Conservation (phyloP, 2,888 invertebrate genomes). For the Parasteatoda lunata region DNA sequence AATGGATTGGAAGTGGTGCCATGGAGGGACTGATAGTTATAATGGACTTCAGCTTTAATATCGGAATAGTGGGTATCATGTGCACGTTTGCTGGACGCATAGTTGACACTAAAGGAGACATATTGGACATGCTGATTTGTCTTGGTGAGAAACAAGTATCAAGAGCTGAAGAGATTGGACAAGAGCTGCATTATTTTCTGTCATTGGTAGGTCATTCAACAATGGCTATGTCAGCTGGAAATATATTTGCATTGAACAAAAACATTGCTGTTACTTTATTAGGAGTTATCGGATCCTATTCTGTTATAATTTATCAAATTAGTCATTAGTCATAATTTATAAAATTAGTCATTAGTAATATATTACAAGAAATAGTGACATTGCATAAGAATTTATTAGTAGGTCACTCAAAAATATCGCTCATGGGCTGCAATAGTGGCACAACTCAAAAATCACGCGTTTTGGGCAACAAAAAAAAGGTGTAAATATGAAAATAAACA, state of each 20-base stretch:
- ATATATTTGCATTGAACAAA: constrained; percentile 39
- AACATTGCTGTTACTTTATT: constrained; percentile 28
- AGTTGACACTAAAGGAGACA: constrained; percentile 5
- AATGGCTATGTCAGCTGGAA: constrained; percentile 26
- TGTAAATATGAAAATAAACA: too few species aligned
- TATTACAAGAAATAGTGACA: too few species aligned
- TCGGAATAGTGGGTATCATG: background rate
- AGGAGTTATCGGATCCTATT: constrained; percentile 40
- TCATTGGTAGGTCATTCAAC: constrained; percentile 40
- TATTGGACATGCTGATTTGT: background rate
- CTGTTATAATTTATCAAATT: constrained; percentile 48
- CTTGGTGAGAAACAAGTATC: background rate
- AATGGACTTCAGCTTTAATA: constrained; percentile 6
- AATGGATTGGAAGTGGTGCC: background rate
- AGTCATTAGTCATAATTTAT: background rate
- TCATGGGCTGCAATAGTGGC: too few species aligned
- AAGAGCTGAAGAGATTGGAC: constrained; percentile 6
- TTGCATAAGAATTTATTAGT: too few species aligned
- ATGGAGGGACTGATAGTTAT: background rate
- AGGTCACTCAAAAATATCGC: too few species aligned
- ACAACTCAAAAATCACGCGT: too few species aligned
- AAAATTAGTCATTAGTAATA: too few species aligned
- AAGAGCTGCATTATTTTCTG: constrained; percentile 48
- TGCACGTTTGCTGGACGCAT: constrained; percentile 17
- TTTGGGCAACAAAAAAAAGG: too few species aligned